Base-by-base conservation (phyloP, 2,888 invertebrate species). In the Chesias legatella region DNA sequence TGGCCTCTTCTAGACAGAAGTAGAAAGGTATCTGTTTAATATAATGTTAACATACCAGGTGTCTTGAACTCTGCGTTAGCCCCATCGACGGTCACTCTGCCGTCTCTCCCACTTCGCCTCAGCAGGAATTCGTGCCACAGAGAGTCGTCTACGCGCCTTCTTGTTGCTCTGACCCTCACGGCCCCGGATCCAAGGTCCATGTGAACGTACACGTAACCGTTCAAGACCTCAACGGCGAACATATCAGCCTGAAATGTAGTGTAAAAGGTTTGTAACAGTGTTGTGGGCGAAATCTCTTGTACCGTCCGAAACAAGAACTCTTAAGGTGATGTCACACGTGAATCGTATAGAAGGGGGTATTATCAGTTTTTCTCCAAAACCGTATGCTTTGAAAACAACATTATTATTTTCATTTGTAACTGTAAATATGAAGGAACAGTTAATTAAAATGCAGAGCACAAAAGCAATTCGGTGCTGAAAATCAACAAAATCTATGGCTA, bases 111-210 rank as follows among this genome's bases (percentile, higher is more conserved):
- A 46, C 93, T 94, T 34, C 97, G 91, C 39, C 95, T 90, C 48
- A 99, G 84, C 7, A 94, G 91, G 24, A 98, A 93, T 66, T 96
- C 95, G 73, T 99, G 99, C 95, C 98, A 97, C 31, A 93, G 91
- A 0, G 97, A 95, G 67, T 98, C 98, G 66, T 97, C 96, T 3
- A 98, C 94, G 20, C 94, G 90, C 32, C 93, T 85, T 30, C 94
- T 88, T 0, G 96, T 95, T 0, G 95, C 95, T 59, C 96, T 91
- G 35, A 97, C 93, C 66, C 96, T 94, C 2, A 95, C 92, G 0
- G 95, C 93, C 0, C 98, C 98, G 1, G 97, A 95, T 0, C 98
- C 98, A 30, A 98, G 90, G 71, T 98, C 97, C 63, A 98, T 88
- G 62, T 98, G 95, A 10, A 98, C 92, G 82, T 96, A 98, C 51